phyloP scores from a whole-genome alignment of 2,888 invertebrate species.

The Tetragonisca angustula region DNA sequence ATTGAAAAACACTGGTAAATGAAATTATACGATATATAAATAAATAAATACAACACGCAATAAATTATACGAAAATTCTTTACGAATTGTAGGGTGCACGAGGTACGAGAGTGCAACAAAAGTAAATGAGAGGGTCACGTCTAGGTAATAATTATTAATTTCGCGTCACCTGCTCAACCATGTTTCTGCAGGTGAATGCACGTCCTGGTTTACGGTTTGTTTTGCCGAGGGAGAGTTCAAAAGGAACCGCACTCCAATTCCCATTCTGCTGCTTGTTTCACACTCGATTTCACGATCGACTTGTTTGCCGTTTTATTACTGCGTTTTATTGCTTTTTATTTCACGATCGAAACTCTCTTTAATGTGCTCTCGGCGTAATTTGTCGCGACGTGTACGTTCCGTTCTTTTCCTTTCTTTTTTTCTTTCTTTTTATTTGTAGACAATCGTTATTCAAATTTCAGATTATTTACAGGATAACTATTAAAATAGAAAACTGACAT shows the following conservation, averaged over 20 bases:
- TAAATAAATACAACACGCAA: not conserved
- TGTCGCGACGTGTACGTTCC: not conserved
- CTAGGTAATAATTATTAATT: constrained; percentile 58
- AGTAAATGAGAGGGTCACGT: constrained; percentile 38
- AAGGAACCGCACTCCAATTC: constrained; percentile 55
- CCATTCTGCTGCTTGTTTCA: constrained; percentile 71
- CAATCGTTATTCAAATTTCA: not conserved
- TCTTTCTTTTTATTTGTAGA: not conserved
- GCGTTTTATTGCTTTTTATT: not conserved
- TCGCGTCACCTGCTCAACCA: constrained; percentile 47
- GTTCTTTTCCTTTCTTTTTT: not conserved
- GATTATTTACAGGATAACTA: not conserved
- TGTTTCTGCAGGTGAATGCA: constrained; percentile 45
- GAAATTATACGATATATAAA: not conserved
- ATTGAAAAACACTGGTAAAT: not conserved
- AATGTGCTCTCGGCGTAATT: not conserved
- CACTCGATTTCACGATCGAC: constrained; percentile 72
- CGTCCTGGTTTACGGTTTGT: constrained; percentile 59
- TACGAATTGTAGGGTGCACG: constrained; percentile 6
- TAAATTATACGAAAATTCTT: not conserved
- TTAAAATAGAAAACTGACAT: too few relatives aligned
- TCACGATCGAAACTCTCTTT: not conserved
- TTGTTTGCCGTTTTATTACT: not conserved
- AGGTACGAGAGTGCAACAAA: not conserved
- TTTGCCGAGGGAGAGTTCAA: constrained; percentile 60